A percentile compares a stretch with the other conserved stretches of the same genome.
Evolutionary conservation across 2,113 vertebrate species (phyloP).

Genomic region (Uria lomvia): DNA sequence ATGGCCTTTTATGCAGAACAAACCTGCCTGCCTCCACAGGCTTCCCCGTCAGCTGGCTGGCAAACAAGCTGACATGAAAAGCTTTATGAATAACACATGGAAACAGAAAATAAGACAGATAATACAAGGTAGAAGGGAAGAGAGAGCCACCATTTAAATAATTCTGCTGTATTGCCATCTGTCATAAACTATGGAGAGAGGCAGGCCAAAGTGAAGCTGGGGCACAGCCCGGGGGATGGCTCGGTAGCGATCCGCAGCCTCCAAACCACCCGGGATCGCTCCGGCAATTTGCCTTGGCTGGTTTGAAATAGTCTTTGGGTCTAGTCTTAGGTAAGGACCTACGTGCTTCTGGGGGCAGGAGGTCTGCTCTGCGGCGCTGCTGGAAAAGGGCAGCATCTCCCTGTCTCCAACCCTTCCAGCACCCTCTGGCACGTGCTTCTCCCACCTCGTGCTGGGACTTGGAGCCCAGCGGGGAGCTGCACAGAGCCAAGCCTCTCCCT

Average conservation of each 20-base stretch:
- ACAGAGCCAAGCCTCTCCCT: background rate
- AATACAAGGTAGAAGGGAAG: background rate
- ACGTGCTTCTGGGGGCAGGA: background rate
- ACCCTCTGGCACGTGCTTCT: background rate
- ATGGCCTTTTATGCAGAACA: background rate
- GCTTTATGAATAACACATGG: constrained; percentile 15
- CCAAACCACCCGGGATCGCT: background rate
- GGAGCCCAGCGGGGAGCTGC: background rate
- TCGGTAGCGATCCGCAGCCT: background rate
- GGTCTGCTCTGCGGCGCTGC: background rate
- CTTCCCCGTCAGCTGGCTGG: background rate
- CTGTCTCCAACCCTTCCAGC: accelerated
- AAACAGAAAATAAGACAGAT: constrained; percentile 1
- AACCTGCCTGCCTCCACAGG: background rate
- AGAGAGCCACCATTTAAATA: background rate
- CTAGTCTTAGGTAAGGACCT: background rate
- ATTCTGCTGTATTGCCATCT: background rate
- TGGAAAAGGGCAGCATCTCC: background rate
- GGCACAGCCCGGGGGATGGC: background rate
- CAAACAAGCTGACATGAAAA: background rate
- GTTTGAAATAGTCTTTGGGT: background rate
- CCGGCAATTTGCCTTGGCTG: background rate
- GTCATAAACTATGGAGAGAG: background rate
- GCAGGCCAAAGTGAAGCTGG: background rate
- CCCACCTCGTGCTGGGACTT: background rate